A percentile compares a stretch with the other conserved stretches of the same genome.
Conservation (phyloP, 1,140 invertebrate genomes). For the Telenomus remus region DNA sequence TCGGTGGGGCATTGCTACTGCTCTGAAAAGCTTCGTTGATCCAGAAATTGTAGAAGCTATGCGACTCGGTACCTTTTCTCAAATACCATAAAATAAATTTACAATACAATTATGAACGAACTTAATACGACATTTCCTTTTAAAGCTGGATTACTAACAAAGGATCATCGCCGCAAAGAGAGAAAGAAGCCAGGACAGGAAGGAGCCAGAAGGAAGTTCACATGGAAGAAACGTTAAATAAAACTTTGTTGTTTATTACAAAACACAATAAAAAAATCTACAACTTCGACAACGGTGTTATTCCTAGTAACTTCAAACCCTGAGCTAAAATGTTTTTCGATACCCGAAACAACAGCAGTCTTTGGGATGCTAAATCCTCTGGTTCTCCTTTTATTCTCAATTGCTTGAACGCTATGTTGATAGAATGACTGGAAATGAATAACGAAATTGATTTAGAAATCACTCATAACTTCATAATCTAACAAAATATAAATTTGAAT, state of each 20-base stretch:
- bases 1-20: conserved; percentile 88
- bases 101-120: no score
- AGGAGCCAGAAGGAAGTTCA: conserved; percentile 92
- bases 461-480: neutral
- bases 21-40: conserved; percentile 88
- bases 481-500: neutral
- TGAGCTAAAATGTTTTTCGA: conserved; percentile 83
- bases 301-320: conserved; percentile 87
- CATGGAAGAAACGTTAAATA: conserved; percentile 92
- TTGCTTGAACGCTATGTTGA: conserved; percentile 85
- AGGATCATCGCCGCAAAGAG: conserved; percentile 87
- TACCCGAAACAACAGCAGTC: conserved; percentile 85
- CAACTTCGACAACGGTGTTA: conserved; percentile 89
- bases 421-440: conserved; percentile 78
- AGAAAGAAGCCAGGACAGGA: conserved; percentile 96
- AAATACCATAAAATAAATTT: neutral
- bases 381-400: conserved; percentile 84
- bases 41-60: conserved; percentile 86
- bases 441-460: no score
- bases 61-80: conserved; percentile 81
- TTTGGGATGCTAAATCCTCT: conserved; percentile 80
- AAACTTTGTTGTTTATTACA: conserved; percentile 10
- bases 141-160: conserved; percentile 90
- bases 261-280: conserved; percentile 69
- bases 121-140: conserved; percentile 25